Conservation (phyloP, 2,113 vertebrate species). For the Entelurus aequoreus region DNA sequence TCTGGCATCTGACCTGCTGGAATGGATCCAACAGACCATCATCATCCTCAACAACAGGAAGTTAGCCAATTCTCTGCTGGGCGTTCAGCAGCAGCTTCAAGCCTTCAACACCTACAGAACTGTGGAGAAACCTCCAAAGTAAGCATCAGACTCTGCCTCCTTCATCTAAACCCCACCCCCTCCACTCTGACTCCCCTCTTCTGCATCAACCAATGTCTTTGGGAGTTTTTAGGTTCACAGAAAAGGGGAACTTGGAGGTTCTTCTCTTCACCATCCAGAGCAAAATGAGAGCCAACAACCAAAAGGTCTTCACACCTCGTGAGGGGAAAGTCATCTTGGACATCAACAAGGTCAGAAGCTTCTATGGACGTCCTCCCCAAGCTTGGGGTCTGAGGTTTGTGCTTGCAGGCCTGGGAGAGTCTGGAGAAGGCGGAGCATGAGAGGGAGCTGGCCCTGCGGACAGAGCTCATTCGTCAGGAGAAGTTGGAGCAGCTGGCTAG, state of each 20-base stretch:
- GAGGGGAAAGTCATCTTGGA: slow-evolving; percentile 98
- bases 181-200: no score
- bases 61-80: slow-evolving; percentile 94
- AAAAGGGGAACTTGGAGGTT: slow-evolving; percentile 96
- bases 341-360: slow-evolving; percentile 81
- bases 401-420: slow-evolving; percentile 89
- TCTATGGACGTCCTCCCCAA: background rate
- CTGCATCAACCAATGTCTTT: background rate
- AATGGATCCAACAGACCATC: slow-evolving; percentile 99
- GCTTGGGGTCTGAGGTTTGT: background rate
- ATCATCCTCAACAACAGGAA: slow-evolving; percentile 99
- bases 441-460: slow-evolving; percentile 93
- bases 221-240: slow-evolving; percentile 81
- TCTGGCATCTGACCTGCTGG: slow-evolving; percentile 91
- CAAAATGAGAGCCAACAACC: slow-evolving; percentile 98
- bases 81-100: slow-evolving; percentile 96
- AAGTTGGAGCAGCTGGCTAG: slow-evolving; percentile 98
- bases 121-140: slow-evolving; percentile 93
- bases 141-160: slow-evolving; percentile 36
- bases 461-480: slow-evolving; percentile 95
- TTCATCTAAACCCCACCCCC: no score
- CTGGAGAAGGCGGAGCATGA: slow-evolving; percentile 99
- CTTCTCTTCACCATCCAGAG: slow-evolving; percentile 97
- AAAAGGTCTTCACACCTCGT: slow-evolving; percentile 94
- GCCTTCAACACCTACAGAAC: slow-evolving; percentile 85